A percentile compares a stretch with the other conserved stretches of the same genome.
Evolutionary conservation across 1,140 invertebrate genomes (phyloP).

Genomic region (Bombus cullumanus): DNA sequence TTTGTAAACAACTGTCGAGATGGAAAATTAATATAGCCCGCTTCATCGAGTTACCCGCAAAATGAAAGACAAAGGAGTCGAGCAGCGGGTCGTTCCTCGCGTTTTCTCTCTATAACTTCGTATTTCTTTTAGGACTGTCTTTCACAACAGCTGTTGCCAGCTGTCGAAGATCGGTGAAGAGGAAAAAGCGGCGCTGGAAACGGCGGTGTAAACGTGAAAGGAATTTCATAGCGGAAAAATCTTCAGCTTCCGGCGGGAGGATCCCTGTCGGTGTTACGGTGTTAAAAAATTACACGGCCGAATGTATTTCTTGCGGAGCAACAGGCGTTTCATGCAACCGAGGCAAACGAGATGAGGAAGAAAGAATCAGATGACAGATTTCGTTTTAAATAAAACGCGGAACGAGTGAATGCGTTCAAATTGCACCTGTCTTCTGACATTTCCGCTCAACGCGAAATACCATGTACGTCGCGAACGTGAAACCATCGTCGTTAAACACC

Average conservation of each 20-base stretch:
- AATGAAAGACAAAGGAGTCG: constrained; percentile 49
- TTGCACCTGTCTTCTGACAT: constrained; percentile 16
- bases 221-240: constrained; percentile 65
- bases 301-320: constrained; percentile 25
- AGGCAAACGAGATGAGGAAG: neutral
- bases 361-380: neutral
- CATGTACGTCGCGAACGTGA: neutral
- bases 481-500: neutral
- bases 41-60: constrained; percentile 28
- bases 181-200: constrained; percentile 47
- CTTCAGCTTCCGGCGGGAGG: constrained; percentile 23
- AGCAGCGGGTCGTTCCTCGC: constrained; percentile 26
- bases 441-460: neutral
- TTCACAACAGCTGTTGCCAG: constrained; percentile 69
- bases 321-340: constrained; percentile 29
- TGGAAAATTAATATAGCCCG: constrained; percentile 60
- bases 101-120: constrained; percentile 46
- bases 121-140: constrained; percentile 60
- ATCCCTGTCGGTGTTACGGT: constrained; percentile 20
- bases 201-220: constrained; percentile 65
- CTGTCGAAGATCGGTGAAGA: constrained; percentile 60
- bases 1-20: constrained; percentile 7
- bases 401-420: constrained; percentile 21
- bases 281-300: constrained; percentile 58
- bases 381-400: constrained; percentile 30